phyloP scores from a whole-genome alignment of 1,140 invertebrate species.

The Platyscapa corneri region DNA sequence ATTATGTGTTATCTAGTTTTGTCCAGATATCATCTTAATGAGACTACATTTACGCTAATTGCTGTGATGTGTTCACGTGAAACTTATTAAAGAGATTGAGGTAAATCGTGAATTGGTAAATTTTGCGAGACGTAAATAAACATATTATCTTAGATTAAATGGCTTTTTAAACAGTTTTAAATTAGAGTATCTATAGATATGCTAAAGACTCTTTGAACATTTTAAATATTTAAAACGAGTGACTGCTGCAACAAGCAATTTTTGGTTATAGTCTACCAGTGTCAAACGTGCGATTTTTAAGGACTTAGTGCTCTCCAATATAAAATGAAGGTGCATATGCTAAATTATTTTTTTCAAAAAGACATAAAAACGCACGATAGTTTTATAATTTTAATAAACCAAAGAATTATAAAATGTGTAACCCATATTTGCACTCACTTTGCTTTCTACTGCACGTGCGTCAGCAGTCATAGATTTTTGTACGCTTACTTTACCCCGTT shows the following conservation, averaged over 20 bases:
- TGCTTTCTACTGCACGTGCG: slow-evolving; percentile 14
- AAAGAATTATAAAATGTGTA: not conserved
- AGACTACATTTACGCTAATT: not conserved
- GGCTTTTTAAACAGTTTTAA: too few relatives aligned
- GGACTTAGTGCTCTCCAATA: too few relatives aligned
- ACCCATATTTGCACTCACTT: slow-evolving; percentile 13
- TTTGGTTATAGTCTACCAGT: too few relatives aligned
- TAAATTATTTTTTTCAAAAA: not conserved
- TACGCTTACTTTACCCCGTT: slow-evolving; percentile 25
- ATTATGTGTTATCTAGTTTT: not conserved
- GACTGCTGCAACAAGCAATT: too few relatives aligned
- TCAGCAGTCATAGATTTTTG: slow-evolving; percentile 15
- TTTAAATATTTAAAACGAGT: too few relatives aligned
- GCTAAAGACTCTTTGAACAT: too few relatives aligned
- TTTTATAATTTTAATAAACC: not conserved
- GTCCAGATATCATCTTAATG: not conserved
- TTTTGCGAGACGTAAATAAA: not conserved
- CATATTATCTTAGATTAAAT: not conserved
- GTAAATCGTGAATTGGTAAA: not conserved
- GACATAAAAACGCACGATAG: not conserved
- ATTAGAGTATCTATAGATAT: too few relatives aligned
- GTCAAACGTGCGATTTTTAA: too few relatives aligned
- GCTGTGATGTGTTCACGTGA: not conserved
- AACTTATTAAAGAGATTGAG: not conserved
- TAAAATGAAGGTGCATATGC: not conserved